Evolutionary conservation across 2,113 vertebrate genomes (phyloP).

Genomic region (Elanus axillaris): DNA sequence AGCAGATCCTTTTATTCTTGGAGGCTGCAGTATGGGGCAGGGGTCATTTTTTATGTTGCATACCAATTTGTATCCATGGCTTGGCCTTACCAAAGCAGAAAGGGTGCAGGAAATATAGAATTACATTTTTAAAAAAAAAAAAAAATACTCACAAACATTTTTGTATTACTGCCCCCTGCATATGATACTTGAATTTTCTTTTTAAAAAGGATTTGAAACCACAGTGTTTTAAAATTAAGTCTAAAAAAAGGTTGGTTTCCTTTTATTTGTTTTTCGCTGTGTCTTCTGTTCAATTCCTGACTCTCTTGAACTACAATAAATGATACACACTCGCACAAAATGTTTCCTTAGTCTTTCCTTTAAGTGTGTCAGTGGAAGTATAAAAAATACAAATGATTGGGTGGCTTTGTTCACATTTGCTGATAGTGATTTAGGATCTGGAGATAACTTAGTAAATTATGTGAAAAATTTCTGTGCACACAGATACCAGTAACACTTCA

Average conservation of each 20-base stretch:
- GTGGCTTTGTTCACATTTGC: neutral
- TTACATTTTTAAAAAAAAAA: slow-evolving; percentile 57
- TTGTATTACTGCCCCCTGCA: slow-evolving; percentile 74
- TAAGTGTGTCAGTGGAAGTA: neutral
- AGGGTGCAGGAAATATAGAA: slow-evolving; percentile 67
- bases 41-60: slow-evolving; percentile 48
- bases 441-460: neutral
- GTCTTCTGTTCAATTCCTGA: slow-evolving; percentile 81
- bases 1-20: slow-evolving; percentile 35
- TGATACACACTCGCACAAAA: slow-evolving; percentile 79
- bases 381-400: neutral
- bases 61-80: slow-evolving; percentile 72
- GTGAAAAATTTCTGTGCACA: neutral
- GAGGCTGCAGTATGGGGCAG: slow-evolving; percentile 51
- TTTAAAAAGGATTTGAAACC: slow-evolving; percentile 79
- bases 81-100: slow-evolving; percentile 80
- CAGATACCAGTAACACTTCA: neutral
- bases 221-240: slow-evolving; percentile 76
- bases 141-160: slow-evolving; percentile 53
- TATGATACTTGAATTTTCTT: slow-evolving; percentile 78
- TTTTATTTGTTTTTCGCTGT: slow-evolving; percentile 63
- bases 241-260: slow-evolving; percentile 51
- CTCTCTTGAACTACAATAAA: slow-evolving; percentile 95
- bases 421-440: neutral
- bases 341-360: slow-evolving; percentile 19